phyloP scores from a whole-genome alignment of 2,888 invertebrate genomes.

The Julus scanicus region DNA sequence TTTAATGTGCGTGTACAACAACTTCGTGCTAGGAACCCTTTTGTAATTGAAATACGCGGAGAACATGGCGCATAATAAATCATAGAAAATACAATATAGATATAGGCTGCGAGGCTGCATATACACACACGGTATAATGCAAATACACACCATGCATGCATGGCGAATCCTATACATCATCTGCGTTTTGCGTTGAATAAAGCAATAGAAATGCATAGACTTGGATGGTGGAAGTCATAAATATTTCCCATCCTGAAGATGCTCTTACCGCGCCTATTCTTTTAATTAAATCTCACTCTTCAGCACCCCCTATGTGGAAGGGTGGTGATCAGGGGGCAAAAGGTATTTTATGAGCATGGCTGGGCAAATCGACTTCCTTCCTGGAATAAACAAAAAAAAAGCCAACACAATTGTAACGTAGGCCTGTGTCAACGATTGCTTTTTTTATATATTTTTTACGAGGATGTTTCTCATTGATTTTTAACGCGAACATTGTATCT shows the following conservation, averaged over 20 bases:
- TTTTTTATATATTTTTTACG: neutral
- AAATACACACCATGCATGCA: neutral
- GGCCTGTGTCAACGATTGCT: neutral
- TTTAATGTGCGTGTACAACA: slow-evolving; percentile 28
- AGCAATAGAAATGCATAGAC: neutral
- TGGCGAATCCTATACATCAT: neutral
- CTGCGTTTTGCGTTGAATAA: neutral
- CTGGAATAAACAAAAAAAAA: slow-evolving; percentile 12
- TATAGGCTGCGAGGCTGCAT: neutral
- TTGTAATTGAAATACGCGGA: slow-evolving; percentile 6
- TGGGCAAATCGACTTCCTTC: neutral
- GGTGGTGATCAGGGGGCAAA: slow-evolving; percentile 15
- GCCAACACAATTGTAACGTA: neutral
- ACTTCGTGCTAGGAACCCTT: slow-evolving; percentile 1
- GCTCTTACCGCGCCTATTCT: slow-evolving; percentile 15
- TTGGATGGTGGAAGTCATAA: neutral
- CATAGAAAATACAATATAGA: slow-evolving; percentile 14
- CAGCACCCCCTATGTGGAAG: neutral
- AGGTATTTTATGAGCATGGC: neutral
- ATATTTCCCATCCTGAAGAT: slow-evolving; percentile 29
- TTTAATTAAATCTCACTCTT: slow-evolving; percentile 4
- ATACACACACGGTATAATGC: neutral
- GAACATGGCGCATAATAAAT: neutral
- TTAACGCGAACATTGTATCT: neutral
- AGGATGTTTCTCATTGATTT: slow-evolving; percentile 20